phyloP scores from a whole-genome alignment of 2,888 invertebrate genomes.

The Acrobasis consociella region DNA sequence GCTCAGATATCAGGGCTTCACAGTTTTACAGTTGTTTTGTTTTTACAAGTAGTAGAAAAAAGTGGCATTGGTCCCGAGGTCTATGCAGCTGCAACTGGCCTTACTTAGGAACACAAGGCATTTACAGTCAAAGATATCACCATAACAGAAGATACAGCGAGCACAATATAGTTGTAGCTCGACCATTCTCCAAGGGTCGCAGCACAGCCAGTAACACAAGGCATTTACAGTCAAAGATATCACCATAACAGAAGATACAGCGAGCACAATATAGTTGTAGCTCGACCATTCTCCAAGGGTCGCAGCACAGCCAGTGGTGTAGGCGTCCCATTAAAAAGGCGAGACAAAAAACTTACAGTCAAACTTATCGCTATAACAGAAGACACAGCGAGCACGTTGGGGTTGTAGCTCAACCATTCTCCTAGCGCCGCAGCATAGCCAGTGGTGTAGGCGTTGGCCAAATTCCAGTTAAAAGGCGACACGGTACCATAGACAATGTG shows the following conservation, averaged over 20 bases:
- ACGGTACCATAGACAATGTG: slow-evolving; percentile 67
- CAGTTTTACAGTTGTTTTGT: no score
- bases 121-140: slow-evolving; percentile 66
- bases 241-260: slow-evolving; percentile 50
- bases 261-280: slow-evolving; percentile 54
- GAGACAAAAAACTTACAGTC: slow-evolving; percentile 65
- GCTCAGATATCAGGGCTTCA: no score
- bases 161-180: slow-evolving; percentile 49
- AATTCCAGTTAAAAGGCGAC: slow-evolving; percentile 67
- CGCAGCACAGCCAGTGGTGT: slow-evolving; percentile 75
- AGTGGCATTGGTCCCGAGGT: no score
- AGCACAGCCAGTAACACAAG: no score
- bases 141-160: slow-evolving; percentile 55
- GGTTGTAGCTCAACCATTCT: slow-evolving; percentile 65
- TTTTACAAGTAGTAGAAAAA: no score
- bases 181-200: no score
- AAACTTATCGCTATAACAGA: slow-evolving; percentile 54
- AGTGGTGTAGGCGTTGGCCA: slow-evolving; percentile 44
- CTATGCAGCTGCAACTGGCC: no score
- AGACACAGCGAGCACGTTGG: slow-evolving; percentile 52
- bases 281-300: no score
- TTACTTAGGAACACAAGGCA: slow-evolving; percentile 27
- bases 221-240: slow-evolving; percentile 65
- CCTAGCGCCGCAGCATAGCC: slow-evolving; percentile 83
- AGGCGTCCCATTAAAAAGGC: slow-evolving; percentile 61